Conservation (phyloP, 2,113 vertebrate genomes). For the Myotis yumanensis region DNA sequence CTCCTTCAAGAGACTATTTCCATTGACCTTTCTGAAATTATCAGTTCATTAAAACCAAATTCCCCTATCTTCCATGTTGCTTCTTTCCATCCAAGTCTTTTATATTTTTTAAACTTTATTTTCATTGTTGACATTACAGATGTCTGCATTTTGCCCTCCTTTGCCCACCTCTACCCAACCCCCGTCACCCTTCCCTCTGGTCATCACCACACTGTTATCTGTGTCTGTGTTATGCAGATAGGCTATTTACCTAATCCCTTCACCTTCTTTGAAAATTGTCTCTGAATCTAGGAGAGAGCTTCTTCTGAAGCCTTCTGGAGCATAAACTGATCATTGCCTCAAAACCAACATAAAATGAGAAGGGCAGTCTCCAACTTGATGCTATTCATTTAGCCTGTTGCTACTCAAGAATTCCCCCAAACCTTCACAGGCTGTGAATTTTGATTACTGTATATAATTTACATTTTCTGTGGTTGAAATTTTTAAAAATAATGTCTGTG, state of each 20-base stretch:
- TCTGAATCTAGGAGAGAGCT: not conserved
- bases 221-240: not conserved
- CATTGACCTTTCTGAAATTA: slow-evolving; percentile 1
- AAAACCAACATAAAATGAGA: not conserved
- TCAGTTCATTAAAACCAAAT: not conserved
- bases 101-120: not conserved
- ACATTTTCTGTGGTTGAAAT: not conserved
- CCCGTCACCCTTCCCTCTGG: not conserved
- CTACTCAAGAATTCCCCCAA: not conserved
- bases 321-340: not conserved
- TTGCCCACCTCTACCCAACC: not conserved
- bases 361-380: not conserved
- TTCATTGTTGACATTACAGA: not conserved
- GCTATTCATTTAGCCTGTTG: not conserved
- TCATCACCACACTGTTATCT: not conserved
- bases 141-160: not conserved
- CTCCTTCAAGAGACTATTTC: not conserved
- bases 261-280: not conserved
- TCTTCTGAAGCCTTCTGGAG: not conserved
- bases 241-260: not conserved
- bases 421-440: not conserved
- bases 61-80: not conserved
- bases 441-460: not conserved
- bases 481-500: not conserved
- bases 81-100: not conserved